Base-by-base conservation (phyloP, 2,113 vertebrate species). In the Eonycteris spelaea region DNA sequence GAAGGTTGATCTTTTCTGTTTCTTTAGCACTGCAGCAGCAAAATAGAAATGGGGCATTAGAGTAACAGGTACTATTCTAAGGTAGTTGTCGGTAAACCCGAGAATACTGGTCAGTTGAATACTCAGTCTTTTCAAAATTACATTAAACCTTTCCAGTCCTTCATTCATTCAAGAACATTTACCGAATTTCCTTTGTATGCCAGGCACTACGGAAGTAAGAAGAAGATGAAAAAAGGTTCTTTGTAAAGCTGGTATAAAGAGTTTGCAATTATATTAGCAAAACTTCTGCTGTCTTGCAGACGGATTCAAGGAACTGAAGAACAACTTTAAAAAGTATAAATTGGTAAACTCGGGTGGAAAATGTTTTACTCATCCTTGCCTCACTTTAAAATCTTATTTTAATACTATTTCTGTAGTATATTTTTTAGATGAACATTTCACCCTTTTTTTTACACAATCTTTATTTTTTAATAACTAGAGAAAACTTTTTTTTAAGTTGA, bases 341-440 rank as follows among this genome's bases (percentile, higher is more conserved):
- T 38, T 73, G 16, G 16, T 71, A 30, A 63, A 24, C 7, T 53
- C 40, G 7, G 24, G 2, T 40, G 30, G 10, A 73, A 89, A 86
- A 65, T 21, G 7, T 59, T 78, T 80, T n/a, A 57, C 14, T 93
- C 16, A 73, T 26, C 15, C 3, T 77, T 73, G 19, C 0, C 22
- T 95, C 67, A n/a, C 70, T 95, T 82, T 6, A 88, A 78, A 90
- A 51, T 86, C 40, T n/a, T 59, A 89, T 48, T 53, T 71, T 77
- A 91, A 91, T 22, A 15, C 13, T 15, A 59, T 26, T 40, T 38
- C 18, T 10, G 9, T 18, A 40, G 84, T 57, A 13, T 4, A 43
- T 57, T 10, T 57, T 70, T 86, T 15, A 92, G 90, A n/a, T 35
- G n/a, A 59, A 5, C 3, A 84, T 80, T 85, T 79, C 11, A 48